Percentiles rank a stretch among this genome's conserved stretches.
Conservation (phyloP, 2,113 vertebrate genomes). For the Tenrec ecaudatus region DNA sequence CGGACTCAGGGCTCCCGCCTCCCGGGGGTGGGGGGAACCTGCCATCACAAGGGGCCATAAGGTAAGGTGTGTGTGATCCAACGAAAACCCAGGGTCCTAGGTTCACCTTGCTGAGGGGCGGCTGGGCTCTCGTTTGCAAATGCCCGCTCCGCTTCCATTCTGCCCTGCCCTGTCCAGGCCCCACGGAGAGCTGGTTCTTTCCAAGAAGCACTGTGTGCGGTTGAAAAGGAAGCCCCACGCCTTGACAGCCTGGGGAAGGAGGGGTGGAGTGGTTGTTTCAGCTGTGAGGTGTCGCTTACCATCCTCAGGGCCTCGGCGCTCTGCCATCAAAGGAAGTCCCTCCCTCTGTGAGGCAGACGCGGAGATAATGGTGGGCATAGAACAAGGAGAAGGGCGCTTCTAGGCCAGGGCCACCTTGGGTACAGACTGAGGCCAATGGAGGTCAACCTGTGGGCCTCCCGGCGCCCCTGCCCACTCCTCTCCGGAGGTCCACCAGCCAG, state of each 20-base stretch:
- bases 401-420: neutral
- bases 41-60: neutral
- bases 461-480: neutral
- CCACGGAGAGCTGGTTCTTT: no score
- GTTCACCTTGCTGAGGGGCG: neutral
- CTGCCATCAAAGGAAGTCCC: accelerated
- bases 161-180: neutral
- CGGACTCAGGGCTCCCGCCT: accelerated
- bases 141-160: neutral
- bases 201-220: no score
- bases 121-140: neutral
- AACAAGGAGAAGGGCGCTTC: no score
- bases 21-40: accelerated
- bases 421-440: no score
- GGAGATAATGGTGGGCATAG: no score
- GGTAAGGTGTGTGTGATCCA: neutral
- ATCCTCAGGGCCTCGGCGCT: accelerated
- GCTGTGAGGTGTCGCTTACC: accelerated
- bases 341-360: accelerated
- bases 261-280: accelerated
- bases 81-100: neutral
- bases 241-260: neutral
- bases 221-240: neutral
- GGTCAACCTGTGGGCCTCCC: no score
- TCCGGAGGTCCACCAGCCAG: no score